Evolutionary conservation across 2,888 invertebrate species (phyloP).

Genomic region (Gerris lacustris): DNA sequence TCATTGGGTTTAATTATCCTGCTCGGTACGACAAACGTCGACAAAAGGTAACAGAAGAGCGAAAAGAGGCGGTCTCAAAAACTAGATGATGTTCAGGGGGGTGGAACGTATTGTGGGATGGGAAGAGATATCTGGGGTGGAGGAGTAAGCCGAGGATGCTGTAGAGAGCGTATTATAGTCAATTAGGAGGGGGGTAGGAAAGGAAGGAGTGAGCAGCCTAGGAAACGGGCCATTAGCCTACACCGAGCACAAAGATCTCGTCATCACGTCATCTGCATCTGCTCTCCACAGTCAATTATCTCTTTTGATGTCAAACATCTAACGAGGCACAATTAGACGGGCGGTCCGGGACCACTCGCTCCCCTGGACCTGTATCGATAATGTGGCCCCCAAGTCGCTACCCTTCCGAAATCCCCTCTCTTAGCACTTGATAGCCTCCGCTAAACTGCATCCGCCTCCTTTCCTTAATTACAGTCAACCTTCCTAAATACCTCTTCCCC

Average conservation of each 20-base stretch:
- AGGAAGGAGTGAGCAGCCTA: not conserved
- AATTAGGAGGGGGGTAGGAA: not conserved
- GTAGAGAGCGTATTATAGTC: slow-evolving; percentile 3
- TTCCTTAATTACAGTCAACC: slow-evolving; percentile 5
- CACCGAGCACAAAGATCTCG: slow-evolving; percentile 1
- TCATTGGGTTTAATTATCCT: too few species aligned
- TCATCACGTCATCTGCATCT: slow-evolving; percentile 5
- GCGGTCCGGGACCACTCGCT: not conserved
- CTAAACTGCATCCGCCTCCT: not conserved
- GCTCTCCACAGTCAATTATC: not conserved
- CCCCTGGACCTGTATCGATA: not conserved
- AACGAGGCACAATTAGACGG: slow-evolving; percentile 1
- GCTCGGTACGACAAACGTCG: too few species aligned
- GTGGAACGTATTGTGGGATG: too few species aligned
- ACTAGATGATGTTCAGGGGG: too few species aligned
- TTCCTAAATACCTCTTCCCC: not conserved
- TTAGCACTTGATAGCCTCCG: slow-evolving; percentile 5
- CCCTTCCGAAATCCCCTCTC: not conserved
- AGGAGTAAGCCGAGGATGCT: not conserved
- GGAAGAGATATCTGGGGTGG: too few species aligned
- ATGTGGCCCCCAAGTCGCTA: not conserved
- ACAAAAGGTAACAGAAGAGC: too few species aligned
- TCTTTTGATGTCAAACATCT: slow-evolving; percentile 5
- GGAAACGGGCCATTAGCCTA: slow-evolving; percentile 8
- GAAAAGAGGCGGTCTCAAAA: too few species aligned